These are phyloP conservation scores for Cherax destructor DNA, from an alignment of 1,140 invertebrate species.

Conservation along the genomic window DNA sequence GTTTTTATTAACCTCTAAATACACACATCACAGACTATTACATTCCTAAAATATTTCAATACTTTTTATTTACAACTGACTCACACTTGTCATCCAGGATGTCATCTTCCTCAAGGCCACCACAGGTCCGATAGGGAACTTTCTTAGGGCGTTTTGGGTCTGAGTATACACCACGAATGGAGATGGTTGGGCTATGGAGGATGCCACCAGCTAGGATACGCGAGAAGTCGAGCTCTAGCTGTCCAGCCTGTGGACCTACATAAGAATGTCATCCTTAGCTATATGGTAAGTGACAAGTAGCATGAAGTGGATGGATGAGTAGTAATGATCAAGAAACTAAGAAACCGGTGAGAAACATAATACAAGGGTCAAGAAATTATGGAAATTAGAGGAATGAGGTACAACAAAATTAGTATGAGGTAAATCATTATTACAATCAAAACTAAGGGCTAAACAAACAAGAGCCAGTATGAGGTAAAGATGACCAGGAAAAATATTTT, in stretches of 20 bases:
- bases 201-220: slow-evolving; percentile 84
- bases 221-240: slow-evolving; percentile 86
- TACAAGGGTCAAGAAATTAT: no score
- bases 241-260: slow-evolving; percentile 83
- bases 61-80: background rate
- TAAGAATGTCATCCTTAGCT: no score
- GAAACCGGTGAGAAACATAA: background rate
- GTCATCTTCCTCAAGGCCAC: slow-evolving; percentile 64
- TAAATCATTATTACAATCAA: no score
- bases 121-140: slow-evolving; percentile 70
- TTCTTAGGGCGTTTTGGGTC: slow-evolving; percentile 78
- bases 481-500: no score
- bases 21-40: no score
- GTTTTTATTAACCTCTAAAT: no score
- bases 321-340: background rate
- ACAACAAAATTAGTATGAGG: no score
- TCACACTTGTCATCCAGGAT: slow-evolving; percentile 38
- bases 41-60: no score
- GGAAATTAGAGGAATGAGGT: no score
- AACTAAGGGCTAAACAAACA: background rate
- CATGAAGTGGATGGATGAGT: background rate
- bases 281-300: no score
- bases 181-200: slow-evolving; percentile 84
- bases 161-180: slow-evolving; percentile 84
- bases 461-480: no score